Base-by-base conservation (phyloP, 1,140 invertebrate genomes). In the Macrosteles quadrilineatus region DNA sequence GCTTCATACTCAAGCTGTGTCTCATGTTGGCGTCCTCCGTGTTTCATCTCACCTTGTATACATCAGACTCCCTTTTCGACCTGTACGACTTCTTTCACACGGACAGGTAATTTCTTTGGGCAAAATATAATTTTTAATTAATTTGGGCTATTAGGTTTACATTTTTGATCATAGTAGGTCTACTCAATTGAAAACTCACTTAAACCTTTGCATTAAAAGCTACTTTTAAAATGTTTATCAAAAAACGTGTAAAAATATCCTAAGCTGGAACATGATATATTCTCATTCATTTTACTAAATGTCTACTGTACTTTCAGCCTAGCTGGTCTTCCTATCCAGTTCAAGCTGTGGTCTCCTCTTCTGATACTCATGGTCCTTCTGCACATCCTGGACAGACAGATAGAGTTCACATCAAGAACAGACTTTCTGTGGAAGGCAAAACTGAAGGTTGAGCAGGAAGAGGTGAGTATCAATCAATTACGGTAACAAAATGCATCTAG, bases 391-490 rank as follows among this genome's bases (percentile, higher is more conserved):
- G 93, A 95, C 77, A 82, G 92, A 23, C 93, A 95, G 82, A 90
- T 93, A 4, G 93, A 96, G 78, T 93, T 91, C 73, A 92, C 92
- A 0, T 90, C 93, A 0, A 81, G 96, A 55, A 92, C 92, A 0
- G 95, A 97, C 79, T 97, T 94, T 79, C 80, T 97, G 0, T 97
- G 95, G 95, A 93, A 95, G 80, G 90, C 90, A n/a, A 94, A 95
- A 80, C 80, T 96, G 0, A 91, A 91, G 78, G 90, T 94, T 0
- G 95, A 98, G 78, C 94, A 97, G 79, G 93, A 96, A 74, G 94
- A 97, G 77, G 93, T 97, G 2, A 36, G n/a, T n/a, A n/a, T n/a
- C n/a, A n/a, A n/a, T n/a, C n/a, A n/a, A n/a, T n/a, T n/a, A n/a
- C n/a, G n/a, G n/a, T n/a, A n/a, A n/a, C n/a, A n/a, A n/a, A n/a